Evolutionary conservation across 1,140 invertebrate genomes (phyloP), one percentile per base, ranked within the genome.

Genomic region (Diploscapter pachys): DNA sequence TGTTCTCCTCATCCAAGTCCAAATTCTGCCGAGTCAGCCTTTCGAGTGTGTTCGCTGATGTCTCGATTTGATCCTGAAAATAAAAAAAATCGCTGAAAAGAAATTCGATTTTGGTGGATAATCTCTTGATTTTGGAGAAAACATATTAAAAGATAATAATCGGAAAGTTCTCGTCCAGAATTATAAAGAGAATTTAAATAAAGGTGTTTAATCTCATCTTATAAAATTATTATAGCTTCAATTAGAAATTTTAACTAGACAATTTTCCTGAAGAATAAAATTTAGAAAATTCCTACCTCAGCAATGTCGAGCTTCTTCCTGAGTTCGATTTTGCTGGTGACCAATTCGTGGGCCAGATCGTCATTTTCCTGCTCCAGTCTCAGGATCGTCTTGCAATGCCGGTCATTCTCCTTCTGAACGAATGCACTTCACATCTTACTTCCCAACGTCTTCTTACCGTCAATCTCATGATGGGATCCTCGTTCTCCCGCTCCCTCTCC

Each of bases 1-100:
- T 90, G 78, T 92, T 92, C 82, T 95, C 93, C 76, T 95, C 93
- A 80, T 93, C 92, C 63, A 90, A 89, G 78, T 93, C 91, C 9
- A 90, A 86, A 0, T 95, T 88, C 0, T 90, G 89, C 8, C 89
- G 89, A 80, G 91, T 91, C 9, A 94, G 87, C 61, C 90, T 89
- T 79, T 92, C 90, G 70, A 96, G 87, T 81, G 95, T 93, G 82
- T 91, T 91, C 63, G 90, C 90, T 71, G 93, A 90, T 68, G 89
- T 89, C 80, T 95, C 93, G 71, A 90, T 90, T 80, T 89, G 90
- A 83, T 93, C 92, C 85, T 93, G 91, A 13, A 89, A 89, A 86
- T 72, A 70, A 80, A 79, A 78, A 70, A 57, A 9, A 71, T 54
- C 72, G 31, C 31, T 31, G 31, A 31, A 31, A 31, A 31, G 31